Percentiles rank a stretch among this genome's conserved stretches.
These are phyloP conservation scores for Chloropsis cyanopogon DNA, from an alignment of 2,113 vertebrate species.

Conservation along the genomic window DNA sequence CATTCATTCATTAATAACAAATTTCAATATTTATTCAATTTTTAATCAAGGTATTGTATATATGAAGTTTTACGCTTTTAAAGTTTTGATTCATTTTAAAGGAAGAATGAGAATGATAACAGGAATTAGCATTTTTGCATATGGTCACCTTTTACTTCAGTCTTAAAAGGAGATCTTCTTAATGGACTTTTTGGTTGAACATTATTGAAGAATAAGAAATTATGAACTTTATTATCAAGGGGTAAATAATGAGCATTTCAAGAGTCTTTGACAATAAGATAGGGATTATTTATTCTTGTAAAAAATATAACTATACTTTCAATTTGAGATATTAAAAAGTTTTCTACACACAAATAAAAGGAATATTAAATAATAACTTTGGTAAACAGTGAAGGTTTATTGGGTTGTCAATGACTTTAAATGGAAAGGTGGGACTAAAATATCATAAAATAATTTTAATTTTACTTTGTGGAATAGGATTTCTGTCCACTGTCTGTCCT, in stretches of 20 bases:
- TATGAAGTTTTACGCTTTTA: background rate
- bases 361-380: background rate
- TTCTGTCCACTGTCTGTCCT: background rate
- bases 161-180: background rate
- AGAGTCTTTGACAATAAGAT: background rate
- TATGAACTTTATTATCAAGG: background rate
- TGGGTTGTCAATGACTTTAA: background rate
- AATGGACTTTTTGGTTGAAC: background rate
- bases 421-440: background rate
- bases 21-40: background rate
- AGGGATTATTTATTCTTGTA: background rate
- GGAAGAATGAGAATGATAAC: background rate
- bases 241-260: background rate
- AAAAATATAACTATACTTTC: background rate
- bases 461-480: background rate
- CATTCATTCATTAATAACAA: background rate
- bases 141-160: background rate
- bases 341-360: background rate
- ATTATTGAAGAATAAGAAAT: background rate
- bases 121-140: background rate
- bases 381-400: background rate
- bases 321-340: background rate
- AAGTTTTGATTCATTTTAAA: background rate
- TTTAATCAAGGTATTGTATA: background rate
- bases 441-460: background rate